phyloP scores from a whole-genome alignment of 2,113 vertebrate genomes.

The Alaudala cheleensis region DNA sequence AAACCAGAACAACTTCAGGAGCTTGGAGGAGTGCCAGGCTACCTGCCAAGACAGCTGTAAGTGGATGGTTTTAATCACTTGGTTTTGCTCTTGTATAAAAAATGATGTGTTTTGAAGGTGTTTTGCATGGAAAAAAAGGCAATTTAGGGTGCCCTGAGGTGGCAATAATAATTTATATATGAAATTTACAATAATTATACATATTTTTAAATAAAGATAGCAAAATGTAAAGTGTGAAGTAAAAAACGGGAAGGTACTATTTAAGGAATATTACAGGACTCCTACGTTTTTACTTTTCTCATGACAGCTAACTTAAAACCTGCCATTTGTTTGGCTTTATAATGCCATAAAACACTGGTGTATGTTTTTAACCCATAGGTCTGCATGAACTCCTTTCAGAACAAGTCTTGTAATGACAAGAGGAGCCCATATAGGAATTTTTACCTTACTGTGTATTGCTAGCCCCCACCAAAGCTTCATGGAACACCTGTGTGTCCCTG shows the following conservation, averaged over 20 bases:
- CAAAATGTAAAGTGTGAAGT: neutral
- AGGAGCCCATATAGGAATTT: neutral
- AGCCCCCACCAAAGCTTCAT: neutral
- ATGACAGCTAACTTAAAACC: neutral
- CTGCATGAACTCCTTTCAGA: neutral
- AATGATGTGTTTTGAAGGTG: neutral
- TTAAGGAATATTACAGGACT: neutral
- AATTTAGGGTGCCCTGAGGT: neutral
- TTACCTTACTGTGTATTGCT: neutral
- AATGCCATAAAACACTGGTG: neutral
- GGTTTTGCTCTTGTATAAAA: neutral
- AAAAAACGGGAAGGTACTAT: neutral
- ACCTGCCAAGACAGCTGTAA: conserved; percentile 79
- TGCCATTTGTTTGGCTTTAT: neutral
- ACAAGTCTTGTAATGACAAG: neutral
- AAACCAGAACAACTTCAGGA: conserved; percentile 90
- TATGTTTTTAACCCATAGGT: neutral
- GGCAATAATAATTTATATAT: neutral
- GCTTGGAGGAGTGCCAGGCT: conserved; percentile 75
- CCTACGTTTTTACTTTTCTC: neutral
- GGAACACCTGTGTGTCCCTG: neutral
- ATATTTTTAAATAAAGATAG: neutral
- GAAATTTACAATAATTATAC: neutral
- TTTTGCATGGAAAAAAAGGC: neutral
- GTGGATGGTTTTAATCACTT: neutral